Percentiles rank a stretch among this genome's conserved stretches.
phyloP scores from a whole-genome alignment of 2,113 vertebrate genomes.

The Plecotus auritus region DNA sequence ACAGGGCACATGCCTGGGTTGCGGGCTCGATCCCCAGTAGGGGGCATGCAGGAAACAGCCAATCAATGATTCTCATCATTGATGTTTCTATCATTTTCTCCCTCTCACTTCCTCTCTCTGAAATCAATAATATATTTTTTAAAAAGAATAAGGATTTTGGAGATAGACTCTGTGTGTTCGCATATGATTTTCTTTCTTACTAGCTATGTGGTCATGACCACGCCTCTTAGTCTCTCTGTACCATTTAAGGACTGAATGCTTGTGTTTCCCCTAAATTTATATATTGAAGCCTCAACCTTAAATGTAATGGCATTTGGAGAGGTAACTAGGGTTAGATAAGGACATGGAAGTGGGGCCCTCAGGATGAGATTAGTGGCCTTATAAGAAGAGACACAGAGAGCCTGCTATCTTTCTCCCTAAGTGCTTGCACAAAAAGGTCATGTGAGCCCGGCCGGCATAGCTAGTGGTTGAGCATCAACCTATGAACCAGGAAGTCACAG shows the following conservation, averaged over 20 bases:
- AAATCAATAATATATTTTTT: too few species aligned
- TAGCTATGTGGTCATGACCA: neutral
- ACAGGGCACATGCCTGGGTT: too few species aligned
- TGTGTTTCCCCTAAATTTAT: neutral
- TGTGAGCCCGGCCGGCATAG: too few species aligned
- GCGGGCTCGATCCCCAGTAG: too few species aligned
- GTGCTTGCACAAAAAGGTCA: neutral
- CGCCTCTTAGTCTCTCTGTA: neutral
- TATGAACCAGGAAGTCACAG: too few species aligned
- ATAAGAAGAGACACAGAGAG: neutral
- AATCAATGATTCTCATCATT: too few species aligned
- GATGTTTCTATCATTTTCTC: too few species aligned
- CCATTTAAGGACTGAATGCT: too few species aligned
- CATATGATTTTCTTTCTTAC: neutral
- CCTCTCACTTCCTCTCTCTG: too few species aligned
- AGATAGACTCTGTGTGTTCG: neutral
- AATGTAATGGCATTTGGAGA: neutral
- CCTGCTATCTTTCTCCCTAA: neutral
- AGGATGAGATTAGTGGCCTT: neutral
- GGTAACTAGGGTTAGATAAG: neutral
- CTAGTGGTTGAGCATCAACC: too few species aligned
- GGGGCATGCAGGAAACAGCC: too few species aligned
- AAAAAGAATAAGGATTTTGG: neutral
- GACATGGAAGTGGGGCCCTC: neutral
- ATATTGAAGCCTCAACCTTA: neutral